A percentile compares a stretch with the other conserved stretches of the same genome.
These are phyloP conservation scores for Tricholaema leucomelas DNA, from an alignment of 2,113 vertebrate genomes.

Conservation along the genomic window DNA sequence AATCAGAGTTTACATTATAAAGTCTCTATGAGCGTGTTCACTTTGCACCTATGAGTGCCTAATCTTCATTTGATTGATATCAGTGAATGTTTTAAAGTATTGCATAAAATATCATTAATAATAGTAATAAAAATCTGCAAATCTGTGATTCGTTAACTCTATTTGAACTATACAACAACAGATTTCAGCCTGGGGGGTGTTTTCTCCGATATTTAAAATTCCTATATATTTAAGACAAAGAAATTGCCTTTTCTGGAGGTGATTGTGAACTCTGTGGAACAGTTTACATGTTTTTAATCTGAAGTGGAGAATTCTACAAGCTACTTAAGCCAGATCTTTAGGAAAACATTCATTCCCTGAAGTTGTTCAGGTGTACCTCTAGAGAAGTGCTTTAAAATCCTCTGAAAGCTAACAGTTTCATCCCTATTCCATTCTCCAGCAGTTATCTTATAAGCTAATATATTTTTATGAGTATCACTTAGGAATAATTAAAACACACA, in stretches of 20 bases:
- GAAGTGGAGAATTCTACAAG: background rate
- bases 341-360: background rate
- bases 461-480: conserved; percentile 64
- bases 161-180: background rate
- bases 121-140: background rate
- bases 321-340: background rate
- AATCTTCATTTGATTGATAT: background rate
- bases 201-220: background rate
- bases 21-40: background rate
- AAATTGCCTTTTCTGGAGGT: background rate
- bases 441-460: conserved; percentile 58
- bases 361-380: conserved; percentile 24
- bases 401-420: conserved; percentile 16
- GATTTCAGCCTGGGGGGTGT: background rate
- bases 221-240: background rate
- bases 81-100: background rate
- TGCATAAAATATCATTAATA: background rate
- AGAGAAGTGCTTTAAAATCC: conserved; percentile 27
- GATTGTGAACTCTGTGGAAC: background rate
- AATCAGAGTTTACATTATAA: background rate
- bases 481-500: conserved; percentile 63
- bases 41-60: background rate
- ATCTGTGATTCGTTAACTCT: background rate
- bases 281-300: background rate
- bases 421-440: conserved; percentile 20